Base-by-base conservation (phyloP, 2,113 vertebrate species). In the Odocoileus virginianus region DNA sequence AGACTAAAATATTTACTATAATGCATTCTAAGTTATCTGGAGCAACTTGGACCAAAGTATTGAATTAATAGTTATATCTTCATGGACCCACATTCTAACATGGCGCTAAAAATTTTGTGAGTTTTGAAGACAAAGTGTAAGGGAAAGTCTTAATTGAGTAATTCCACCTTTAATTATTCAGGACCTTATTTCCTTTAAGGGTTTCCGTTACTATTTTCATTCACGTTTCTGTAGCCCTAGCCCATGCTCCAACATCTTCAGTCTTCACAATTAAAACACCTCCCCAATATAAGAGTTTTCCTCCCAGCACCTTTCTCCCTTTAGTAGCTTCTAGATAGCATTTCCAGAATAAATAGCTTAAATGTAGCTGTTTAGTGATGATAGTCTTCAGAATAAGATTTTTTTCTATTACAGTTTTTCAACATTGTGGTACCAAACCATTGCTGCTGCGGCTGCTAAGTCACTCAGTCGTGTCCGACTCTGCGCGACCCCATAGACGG, bases 311-410 rank as follows among this genome's bases (percentile, higher is more conserved):
- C 88, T 91, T 91, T 87, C 47, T 78, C 43, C 45, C 12, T 40
- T 54, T 4, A 12, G 14, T 58, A 2, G 40, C 81, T 76, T 94
- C 23, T 60, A 71, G 25, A 30, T 40, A 89, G 45, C 21, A 40
- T 94, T 90, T 88, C 57, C 23, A 81, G 45, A 95, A 58, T n/a
- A 90, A 84, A 47, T 58, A 74, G 21, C 30, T 21, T 90, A 82
- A 94, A 45, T 16, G 14, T 55, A 95, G n/a, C 60, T 93, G 16
- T 92, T 84, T 84, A 52, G 43, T 60, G 17, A 57, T 25, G 8
- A 10, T 50, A 58, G 3, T 87, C 16, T 36, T 50, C 28, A 82
- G 30, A 57, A 85, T n/a, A 92, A 89, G 14, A 33, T 8, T 36
- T n/a, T 83, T 67, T 10, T 40, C 0, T 74, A 9, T 94, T 84